Evolutionary conservation across 2,797 vertebrate genomes (phyloP).

Genomic region (Merluccius polli): DNA sequence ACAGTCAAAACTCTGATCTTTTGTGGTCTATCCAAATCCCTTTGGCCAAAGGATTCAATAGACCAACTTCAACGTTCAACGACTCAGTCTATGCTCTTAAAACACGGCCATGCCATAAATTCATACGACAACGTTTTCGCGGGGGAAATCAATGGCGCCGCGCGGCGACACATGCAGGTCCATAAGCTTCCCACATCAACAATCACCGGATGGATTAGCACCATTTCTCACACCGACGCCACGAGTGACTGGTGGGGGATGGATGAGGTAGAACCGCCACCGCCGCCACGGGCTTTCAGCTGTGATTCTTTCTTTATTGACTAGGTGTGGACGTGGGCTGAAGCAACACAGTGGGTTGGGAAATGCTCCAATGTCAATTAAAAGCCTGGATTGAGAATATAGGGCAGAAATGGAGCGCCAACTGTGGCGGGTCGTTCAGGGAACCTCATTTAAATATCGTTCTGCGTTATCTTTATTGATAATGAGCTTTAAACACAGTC

Average conservation of each 20-base stretch:
- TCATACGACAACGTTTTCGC: neutral
- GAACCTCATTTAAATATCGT: neutral
- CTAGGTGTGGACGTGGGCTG: neutral
- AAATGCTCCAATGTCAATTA: neutral
- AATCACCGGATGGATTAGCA: slow-evolving; percentile 30
- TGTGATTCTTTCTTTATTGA: neutral
- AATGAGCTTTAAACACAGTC: neutral
- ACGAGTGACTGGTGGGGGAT: neutral
- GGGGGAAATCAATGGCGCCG: neutral
- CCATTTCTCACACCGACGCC: neutral
- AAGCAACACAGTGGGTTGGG: neutral
- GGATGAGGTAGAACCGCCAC: neutral
- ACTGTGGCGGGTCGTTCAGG: neutral
- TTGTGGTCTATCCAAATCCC: neutral
- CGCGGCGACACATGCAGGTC: neutral
- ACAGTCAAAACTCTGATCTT: neutral
- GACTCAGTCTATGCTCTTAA: neutral
- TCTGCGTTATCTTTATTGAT: neutral
- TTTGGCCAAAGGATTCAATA: neutral
- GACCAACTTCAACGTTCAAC: neutral
- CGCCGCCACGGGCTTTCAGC: neutral
- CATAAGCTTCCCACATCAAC: slow-evolving; percentile 42
- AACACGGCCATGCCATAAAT: neutral
- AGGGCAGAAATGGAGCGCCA: neutral
- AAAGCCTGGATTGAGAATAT: neutral